Conservation (phyloP, 2,797 vertebrate species). For the Enteromius viviparus region DNA sequence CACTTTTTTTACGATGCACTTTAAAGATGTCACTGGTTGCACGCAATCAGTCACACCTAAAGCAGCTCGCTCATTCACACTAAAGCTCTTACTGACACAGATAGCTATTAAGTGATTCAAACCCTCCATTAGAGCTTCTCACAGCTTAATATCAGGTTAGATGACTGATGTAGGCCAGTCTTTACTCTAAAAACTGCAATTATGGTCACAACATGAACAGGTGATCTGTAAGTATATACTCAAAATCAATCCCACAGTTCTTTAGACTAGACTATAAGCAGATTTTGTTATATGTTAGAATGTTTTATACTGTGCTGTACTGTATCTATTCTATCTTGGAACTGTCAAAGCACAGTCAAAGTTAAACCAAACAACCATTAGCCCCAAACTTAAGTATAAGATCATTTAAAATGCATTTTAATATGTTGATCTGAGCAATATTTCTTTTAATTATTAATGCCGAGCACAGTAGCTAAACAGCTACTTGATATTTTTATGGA, state of each 20-base stretch:
- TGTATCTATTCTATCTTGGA: not conserved
- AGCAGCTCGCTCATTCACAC: not conserved
- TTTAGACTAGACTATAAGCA: not conserved
- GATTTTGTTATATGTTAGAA: not conserved
- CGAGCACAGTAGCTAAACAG: not conserved
- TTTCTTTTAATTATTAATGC: not conserved
- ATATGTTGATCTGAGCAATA: not conserved
- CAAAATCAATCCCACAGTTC: slow-evolving; percentile 7
- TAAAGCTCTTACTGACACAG: slow-evolving; percentile 20
- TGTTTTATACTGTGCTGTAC: not conserved
- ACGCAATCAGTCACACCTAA: not conserved
- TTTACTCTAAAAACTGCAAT: slow-evolving; percentile 20
- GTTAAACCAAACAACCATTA: too few species aligned
- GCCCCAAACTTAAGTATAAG: too few species aligned
- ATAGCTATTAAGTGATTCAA: slow-evolving; percentile 36
- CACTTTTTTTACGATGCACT: not conserved
- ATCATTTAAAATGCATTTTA: not conserved
- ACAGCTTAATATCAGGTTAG: slow-evolving; percentile 10
- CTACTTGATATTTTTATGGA: slow-evolving; percentile 2
- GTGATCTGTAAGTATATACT: slow-evolving; percentile 17
- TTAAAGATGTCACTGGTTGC: not conserved
- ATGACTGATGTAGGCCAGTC: slow-evolving; percentile 8
- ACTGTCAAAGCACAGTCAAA: not conserved
- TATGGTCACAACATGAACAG: slow-evolving; percentile 23
- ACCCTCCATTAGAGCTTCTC: slow-evolving; percentile 24